Evolutionary conservation across 1,140 invertebrate genomes (phyloP).

Genomic region (Drosophila nigrodunni): DNA sequence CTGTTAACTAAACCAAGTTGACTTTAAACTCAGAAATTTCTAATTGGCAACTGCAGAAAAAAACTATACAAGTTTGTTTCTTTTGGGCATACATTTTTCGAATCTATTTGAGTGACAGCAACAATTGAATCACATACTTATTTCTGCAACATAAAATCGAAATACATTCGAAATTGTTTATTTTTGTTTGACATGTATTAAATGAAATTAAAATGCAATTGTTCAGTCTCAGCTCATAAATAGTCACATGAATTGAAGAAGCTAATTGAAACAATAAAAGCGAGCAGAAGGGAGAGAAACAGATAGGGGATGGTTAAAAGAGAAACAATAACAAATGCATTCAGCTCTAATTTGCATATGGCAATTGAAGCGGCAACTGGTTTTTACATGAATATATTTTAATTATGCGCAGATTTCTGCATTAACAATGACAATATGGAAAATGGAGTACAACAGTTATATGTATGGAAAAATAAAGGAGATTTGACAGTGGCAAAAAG

Average conservation of each 20-base stretch:
- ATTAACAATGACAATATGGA: neutral
- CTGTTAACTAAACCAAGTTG: neutral
- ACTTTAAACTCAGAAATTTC: too few relatives aligned
- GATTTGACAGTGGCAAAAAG: too few relatives aligned
- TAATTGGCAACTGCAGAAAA: too few relatives aligned
- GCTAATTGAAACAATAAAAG: constrained; percentile 21
- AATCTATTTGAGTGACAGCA: too few relatives aligned
- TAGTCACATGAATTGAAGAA: constrained; percentile 22
- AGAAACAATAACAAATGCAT: neutral
- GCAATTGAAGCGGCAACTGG: neutral
- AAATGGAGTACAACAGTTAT: neutral
- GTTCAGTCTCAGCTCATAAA: constrained; percentile 1
- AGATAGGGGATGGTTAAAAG: too few relatives aligned
- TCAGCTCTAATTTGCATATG: constrained; percentile 17
- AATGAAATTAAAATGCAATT: constrained; percentile 4
- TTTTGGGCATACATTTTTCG: too few relatives aligned
- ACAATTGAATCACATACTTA: too few relatives aligned
- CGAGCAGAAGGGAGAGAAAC: neutral
- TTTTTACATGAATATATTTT: neutral
- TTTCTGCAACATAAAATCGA: neutral
- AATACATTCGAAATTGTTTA: constrained; percentile 8
- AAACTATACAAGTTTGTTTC: too few relatives aligned
- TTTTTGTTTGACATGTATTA: neutral
- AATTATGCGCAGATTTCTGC: neutral
- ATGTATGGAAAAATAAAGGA: too few relatives aligned